A percentile compares a stretch with the other conserved stretches of the same genome.
Conservation (phyloP, 2,113 vertebrate species). For the Dromas ardeola region DNA sequence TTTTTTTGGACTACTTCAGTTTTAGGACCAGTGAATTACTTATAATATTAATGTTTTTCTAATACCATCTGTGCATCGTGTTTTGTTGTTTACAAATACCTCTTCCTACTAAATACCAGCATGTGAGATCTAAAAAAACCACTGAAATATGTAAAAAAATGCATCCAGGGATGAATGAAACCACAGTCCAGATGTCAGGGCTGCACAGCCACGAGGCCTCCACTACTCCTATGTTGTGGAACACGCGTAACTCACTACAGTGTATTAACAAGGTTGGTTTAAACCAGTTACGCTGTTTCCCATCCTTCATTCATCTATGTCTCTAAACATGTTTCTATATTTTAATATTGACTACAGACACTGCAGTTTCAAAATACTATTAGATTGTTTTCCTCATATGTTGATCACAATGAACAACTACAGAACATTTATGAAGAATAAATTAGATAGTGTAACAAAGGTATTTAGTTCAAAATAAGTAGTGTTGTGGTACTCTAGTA, state of each 20-base stretch:
- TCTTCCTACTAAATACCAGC: neutral
- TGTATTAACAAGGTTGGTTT: neutral
- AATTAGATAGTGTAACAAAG: neutral
- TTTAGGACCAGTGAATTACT: neutral
- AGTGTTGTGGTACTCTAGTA: neutral
- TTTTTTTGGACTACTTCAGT: neutral
- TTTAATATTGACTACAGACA: neutral
- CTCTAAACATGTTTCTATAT: neutral
- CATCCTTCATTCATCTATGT: neutral
- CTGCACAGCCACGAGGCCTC: neutral
- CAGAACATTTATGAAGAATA: neutral
- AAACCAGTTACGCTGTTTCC: neutral
- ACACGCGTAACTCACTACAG: neutral
- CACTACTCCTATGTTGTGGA: neutral
- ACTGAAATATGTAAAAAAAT: neutral
- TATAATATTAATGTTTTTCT: constrained; percentile 23
- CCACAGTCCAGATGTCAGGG: neutral
- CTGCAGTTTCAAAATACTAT: neutral
- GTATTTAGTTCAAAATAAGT: neutral
- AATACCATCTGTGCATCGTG: neutral
- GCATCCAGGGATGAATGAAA: neutral
- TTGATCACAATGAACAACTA: neutral
- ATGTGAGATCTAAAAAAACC: neutral
- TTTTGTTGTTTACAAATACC: neutral
- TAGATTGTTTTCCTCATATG: neutral